Conservation (phyloP, 2,113 vertebrate species). For the Gulo gulo region DNA sequence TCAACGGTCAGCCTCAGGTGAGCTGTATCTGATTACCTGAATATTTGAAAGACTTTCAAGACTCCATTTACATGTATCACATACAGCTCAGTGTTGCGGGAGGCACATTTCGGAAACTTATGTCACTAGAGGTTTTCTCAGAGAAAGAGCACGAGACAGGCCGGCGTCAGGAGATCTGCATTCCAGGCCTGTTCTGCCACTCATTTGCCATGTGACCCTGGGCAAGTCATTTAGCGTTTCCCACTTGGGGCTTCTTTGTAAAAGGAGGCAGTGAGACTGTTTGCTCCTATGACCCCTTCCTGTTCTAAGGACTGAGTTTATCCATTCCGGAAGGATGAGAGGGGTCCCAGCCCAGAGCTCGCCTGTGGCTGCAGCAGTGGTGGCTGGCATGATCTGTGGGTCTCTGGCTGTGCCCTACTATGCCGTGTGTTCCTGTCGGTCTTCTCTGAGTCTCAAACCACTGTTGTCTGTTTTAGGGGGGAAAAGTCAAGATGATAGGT, state of each 20-base stretch:
- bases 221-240: neutral
- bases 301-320: neutral
- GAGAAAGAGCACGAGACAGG: neutral
- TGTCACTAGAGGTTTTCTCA: neutral
- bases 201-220: neutral
- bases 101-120: neutral
- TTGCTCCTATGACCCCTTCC: neutral
- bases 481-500: neutral
- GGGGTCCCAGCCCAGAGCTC: neutral
- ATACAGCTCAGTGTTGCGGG: neutral
- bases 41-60: constrained; percentile 67
- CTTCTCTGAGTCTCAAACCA: neutral
- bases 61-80: neutral
- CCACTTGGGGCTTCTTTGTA: neutral
- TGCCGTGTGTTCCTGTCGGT: neutral
- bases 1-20: constrained; percentile 65
- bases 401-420: fast-evolving
- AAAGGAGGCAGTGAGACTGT: neutral
- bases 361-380: too few species aligned
- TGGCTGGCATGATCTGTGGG: fast-evolving
- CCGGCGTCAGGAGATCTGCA: neutral
- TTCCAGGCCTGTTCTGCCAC: neutral
- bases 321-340: neutral
- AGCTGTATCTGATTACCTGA: constrained; percentile 70
- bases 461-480: neutral